Evolutionary conservation across 2,113 vertebrate genomes (phyloP), one percentile per base, ranked within the genome.

Genomic region (Raja brachyura): DNA sequence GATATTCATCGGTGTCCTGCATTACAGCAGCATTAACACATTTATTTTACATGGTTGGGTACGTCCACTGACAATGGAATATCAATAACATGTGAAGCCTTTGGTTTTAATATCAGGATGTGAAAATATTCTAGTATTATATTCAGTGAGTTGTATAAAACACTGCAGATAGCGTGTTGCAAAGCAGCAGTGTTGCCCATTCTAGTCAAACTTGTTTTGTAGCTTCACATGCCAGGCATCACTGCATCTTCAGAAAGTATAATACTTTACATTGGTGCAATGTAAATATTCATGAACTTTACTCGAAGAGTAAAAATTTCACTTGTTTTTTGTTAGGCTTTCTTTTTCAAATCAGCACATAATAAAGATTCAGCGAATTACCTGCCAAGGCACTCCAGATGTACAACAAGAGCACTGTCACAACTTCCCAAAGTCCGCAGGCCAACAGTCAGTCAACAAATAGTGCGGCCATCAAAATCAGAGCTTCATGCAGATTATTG

Each of bases 401-500:
- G 59, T 18, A 11, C 28, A 63, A 11, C 28, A 63, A 88, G 59
- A 59, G 14, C 59, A 63, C 22, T 31, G 4, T 88, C 63, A 88
- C 59, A 31, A 66, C 16, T 86, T 56, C 13, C 28, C 14, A 63
- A n/a, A 63, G 11, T 63, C 11, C 28, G 5, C 59, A 88, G 81
- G 56, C 10, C 22, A 54, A 59, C 11, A 61, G 25, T 28, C 22
- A 48, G 59, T 59, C 81, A 59, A 11, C 56, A 48, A 48, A 48
- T 61, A 86, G 54, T 25, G 25, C 56, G 61, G 81, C n/a, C 25
- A 86, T 11, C 28, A 61, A 86, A 88, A 88, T 88, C 59, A 63
- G 59, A 88, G 56, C 13, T n/a, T 88, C 83, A 88, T 88, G 83
- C 83, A 88, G 59, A 88, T 88, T 3, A 88, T 88, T n/a, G 63